A percentile compares a stretch with the other conserved stretches of the same genome.
These are phyloP conservation scores for Aspidiotus rigidus DNA, from an alignment of 2,888 invertebrate species.

Conservation along the genomic window DNA sequence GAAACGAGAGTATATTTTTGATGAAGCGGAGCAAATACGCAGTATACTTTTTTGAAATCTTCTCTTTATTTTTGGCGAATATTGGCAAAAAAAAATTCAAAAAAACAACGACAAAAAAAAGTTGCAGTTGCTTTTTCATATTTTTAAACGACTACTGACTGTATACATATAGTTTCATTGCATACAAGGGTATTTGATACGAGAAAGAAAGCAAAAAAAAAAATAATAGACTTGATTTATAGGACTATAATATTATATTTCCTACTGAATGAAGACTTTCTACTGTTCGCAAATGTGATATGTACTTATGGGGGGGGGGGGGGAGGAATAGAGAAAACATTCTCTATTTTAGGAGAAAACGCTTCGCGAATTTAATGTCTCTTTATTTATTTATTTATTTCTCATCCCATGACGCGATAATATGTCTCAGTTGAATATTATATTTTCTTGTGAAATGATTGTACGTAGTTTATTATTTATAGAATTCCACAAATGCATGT, in stretches of 20 bases:
- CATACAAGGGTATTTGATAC: no score
- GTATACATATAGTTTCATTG: background rate
- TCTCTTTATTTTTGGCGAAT: background rate
- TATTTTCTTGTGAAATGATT: no score
- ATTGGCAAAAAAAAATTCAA: background rate
- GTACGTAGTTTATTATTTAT: no score
- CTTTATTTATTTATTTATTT: slow-evolving; percentile 32
- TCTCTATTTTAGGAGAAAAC: slow-evolving; percentile 16
- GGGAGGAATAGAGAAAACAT: slow-evolving; percentile 28
- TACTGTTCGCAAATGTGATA: no score
- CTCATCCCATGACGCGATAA: slow-evolving; percentile 23
- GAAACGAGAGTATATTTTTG: slow-evolving; percentile 28
- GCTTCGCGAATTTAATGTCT: slow-evolving; percentile 22
- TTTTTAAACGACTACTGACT: slow-evolving; percentile 18
- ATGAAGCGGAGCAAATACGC: slow-evolving; percentile 28
- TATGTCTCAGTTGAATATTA: background rate
- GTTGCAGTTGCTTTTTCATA: slow-evolving; percentile 27
- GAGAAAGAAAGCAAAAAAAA: background rate
- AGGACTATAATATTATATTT: slow-evolving; percentile 27
- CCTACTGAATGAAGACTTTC: slow-evolving; percentile 24
- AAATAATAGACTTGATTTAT: slow-evolving; percentile 30
- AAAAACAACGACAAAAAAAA: background rate
- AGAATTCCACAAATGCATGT: no score
- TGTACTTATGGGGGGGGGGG: slow-evolving; percentile 13
- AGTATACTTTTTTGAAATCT: slow-evolving; percentile 17